Conservation (phyloP, 2,888 invertebrate genomes). For the Timema cristinae region DNA sequence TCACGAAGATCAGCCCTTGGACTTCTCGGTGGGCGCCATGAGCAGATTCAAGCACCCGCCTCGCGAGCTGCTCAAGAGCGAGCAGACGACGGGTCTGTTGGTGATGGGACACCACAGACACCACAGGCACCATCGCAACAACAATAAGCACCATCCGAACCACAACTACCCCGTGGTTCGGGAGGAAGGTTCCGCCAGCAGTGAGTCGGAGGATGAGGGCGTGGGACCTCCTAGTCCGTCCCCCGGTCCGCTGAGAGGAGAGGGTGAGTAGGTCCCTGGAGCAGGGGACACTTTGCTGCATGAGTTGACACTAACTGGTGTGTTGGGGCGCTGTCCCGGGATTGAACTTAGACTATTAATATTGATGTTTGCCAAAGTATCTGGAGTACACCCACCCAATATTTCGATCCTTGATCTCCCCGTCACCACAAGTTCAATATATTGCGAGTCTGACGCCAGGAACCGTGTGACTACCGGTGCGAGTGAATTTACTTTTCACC, state of each 20-base stretch:
- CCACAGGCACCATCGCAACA: conserved; percentile 27
- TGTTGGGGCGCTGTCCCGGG: too few relatives aligned
- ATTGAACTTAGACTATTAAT: too few relatives aligned
- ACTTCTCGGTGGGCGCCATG: conserved; percentile 54
- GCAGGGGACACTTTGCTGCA: too few relatives aligned
- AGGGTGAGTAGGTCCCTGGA: conserved; percentile 41
- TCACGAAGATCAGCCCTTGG: conserved; percentile 61
- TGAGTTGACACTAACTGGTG: too few relatives aligned
- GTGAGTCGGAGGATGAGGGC: conserved; percentile 48
- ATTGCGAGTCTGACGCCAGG: too few relatives aligned
- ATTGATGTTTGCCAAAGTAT: too few relatives aligned
- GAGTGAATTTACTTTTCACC: too few relatives aligned
- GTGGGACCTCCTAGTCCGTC: conserved; percentile 45
- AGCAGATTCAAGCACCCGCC: conserved; percentile 45
- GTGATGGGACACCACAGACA: conserved; percentile 44
- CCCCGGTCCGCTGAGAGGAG: conserved; percentile 44
- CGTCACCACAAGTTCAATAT: too few relatives aligned
- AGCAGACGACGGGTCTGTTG: conserved; percentile 45
- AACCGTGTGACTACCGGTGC: too few relatives aligned
- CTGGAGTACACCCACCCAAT: too few relatives aligned
- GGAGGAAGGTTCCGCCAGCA: conserved; percentile 34
- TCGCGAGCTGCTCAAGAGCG: conserved; percentile 13
- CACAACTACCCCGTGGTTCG: conserved; percentile 31
- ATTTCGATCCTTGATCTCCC: too few relatives aligned
- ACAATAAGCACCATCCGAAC: conserved; percentile 26